phyloP scores from a whole-genome alignment of 2,113 vertebrate genomes.

The Gila orcuttii region DNA sequence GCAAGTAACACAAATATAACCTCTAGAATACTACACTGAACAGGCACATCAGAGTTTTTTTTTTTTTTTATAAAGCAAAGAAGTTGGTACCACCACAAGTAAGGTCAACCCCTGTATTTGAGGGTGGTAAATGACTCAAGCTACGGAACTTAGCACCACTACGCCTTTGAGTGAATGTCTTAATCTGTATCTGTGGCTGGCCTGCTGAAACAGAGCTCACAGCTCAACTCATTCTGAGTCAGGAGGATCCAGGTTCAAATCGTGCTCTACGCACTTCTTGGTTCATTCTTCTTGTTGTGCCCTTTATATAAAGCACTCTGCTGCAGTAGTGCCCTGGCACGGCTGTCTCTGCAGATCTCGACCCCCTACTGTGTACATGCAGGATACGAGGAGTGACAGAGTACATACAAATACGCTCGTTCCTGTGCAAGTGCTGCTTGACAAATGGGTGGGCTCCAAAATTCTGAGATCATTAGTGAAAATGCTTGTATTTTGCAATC shows the following conservation, averaged over 20 bases:
- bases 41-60: neutral
- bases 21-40: neutral
- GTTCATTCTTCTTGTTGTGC: conserved; percentile 42
- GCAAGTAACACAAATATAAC: neutral
- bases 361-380: conserved; percentile 9
- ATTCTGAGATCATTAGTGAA: neutral
- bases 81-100: neutral
- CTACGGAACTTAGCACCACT: neutral
- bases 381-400: conserved; percentile 12
- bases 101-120: neutral
- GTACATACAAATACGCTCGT: conserved; percentile 20
- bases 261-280: conserved; percentile 45
- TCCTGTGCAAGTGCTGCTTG: neutral
- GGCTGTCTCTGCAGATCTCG: neutral
- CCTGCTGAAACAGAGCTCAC: conserved; percentile 6
- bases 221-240: conserved; percentile 25
- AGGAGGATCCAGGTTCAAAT: conserved; percentile 31
- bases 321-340: conserved; percentile 19
- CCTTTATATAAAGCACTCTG: conserved; percentile 38
- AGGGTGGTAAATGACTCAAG: conserved; percentile 8
- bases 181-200: conserved; percentile 25
- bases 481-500: neutral
- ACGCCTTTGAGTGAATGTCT: neutral
- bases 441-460: neutral
- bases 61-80: neutral